Base-by-base conservation (phyloP, 2,888 invertebrate genomes). In the Blera fallax region DNA sequence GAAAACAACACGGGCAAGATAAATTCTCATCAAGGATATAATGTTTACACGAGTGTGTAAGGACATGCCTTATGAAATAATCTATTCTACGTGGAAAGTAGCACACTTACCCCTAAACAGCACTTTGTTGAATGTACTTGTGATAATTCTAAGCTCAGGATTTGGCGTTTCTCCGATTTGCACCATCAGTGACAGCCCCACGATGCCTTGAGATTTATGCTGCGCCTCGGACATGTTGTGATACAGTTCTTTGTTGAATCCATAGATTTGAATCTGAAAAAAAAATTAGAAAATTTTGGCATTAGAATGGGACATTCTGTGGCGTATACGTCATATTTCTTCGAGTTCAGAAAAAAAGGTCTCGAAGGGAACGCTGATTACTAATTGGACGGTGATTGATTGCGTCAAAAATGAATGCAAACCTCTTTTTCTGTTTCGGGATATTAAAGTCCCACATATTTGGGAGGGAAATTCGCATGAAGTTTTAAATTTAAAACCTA, bases 221-320 rank as follows among this genome's bases (percentile, higher is more conserved):
- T 97, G 97, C 4, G 99, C 99, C 92, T 98, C 97, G 29, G 98
- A 96, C 96, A 98, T 97, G 92, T 99, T 99, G 92, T 97, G 96
- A 93, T 99, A 99, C 69, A 99, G 93, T 92, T 99, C 98, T 87
- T 97, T 97, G 92, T 99, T 99, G 94, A 98, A 99, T 1, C 98
- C 99, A 89, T 98, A 97, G 78, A 99, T 94, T 93, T 99, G 99
- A 89, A 99, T 97, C 98, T 99, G 94, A 56, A 93, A 78, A 60
- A 52, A 37, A 10, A 40, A 32, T 11, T 0, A 58, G 56, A 14
- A 67, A 48, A 27, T 3, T 24, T 24, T 3, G 24, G 24, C 7
- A 16, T 29, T 1, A 7, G 14, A 29, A n/a, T 1, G 0, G 3
- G 8, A 1, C 40, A 11, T 1, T 4, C 1, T 34, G 1, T 0